Percentiles rank a stretch among this genome's conserved stretches.
Evolutionary conservation across 2,113 vertebrate genomes (phyloP).

Genomic region (Trematocara nigrifrons): DNA sequence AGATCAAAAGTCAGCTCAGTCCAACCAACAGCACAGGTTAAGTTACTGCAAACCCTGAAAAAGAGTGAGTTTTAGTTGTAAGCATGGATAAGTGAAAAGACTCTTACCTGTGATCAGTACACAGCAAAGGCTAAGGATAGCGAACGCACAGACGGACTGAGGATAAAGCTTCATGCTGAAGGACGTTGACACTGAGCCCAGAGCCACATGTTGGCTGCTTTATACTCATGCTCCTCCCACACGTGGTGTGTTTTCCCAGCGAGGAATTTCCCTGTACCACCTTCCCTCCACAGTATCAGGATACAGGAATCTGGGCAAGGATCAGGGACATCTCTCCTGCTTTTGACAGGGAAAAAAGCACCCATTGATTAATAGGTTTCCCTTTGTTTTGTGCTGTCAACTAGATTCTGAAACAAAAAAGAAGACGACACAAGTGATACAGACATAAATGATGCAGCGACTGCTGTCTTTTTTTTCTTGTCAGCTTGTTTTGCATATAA

Average conservation of each 20-base stretch:
- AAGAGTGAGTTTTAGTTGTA: neutral
- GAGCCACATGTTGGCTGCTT: constrained; percentile 19
- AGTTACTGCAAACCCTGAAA: neutral
- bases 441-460: neutral
- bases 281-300: neutral
- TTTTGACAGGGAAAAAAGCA: neutral
- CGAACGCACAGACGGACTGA: constrained; percentile 5
- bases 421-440: neutral
- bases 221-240: constrained; percentile 52
- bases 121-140: constrained; percentile 37
- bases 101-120: constrained; percentile 52
- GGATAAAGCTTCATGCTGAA: constrained; percentile 42
- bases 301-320: neutral
- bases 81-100: neutral
- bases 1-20: constrained; percentile 28
- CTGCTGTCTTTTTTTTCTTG: neutral
- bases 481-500: neutral
- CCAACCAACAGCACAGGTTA: neutral
- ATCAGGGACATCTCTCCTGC: constrained; percentile 19
- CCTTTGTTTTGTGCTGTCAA: neutral
- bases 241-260: constrained; percentile 46
- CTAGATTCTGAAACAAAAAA: neutral
- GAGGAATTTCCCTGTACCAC: constrained; percentile 55
- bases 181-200: constrained; percentile 8
- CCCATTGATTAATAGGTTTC: neutral